A percentile compares a stretch with the other conserved stretches of the same genome.
phyloP scores from a whole-genome alignment of 2,113 vertebrate species.

The Beaufortia kweichowensis region DNA sequence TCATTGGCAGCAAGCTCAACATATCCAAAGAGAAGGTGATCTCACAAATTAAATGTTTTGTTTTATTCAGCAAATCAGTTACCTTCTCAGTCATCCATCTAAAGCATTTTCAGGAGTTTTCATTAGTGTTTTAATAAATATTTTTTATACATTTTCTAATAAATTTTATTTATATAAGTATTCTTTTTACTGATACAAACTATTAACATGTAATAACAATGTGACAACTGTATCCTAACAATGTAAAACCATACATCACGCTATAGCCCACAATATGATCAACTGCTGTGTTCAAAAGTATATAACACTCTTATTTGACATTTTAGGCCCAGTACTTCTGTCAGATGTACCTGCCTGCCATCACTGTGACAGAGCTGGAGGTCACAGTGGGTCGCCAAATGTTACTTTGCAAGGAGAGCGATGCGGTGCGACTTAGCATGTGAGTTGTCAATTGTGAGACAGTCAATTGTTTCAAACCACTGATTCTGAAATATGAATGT shows the following conservation, averaged over 20 bases:
- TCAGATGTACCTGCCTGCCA: slow-evolving; percentile 88
- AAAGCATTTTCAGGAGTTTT: too few species aligned
- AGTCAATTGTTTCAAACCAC: neutral
- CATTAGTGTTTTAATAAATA: neutral
- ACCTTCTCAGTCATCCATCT: too few species aligned
- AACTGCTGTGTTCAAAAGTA: neutral
- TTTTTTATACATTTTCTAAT: too few species aligned
- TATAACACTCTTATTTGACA: neutral
- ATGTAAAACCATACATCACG: neutral
- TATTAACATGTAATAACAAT: neutral
- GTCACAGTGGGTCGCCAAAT: slow-evolving; percentile 82
- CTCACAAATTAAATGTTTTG: neutral
- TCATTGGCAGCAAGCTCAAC: slow-evolving; percentile 93
- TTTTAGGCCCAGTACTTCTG: slow-evolving; percentile 87
- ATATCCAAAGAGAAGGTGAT: slow-evolving; percentile 90
- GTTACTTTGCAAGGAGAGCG: slow-evolving; percentile 78
- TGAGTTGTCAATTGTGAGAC: slow-evolving; percentile 70
- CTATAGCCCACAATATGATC: neutral
- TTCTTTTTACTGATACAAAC: neutral
- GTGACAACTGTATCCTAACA: too few species aligned
- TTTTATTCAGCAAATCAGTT: neutral
- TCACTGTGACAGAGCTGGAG: slow-evolving; percentile 81
- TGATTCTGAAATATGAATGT: neutral
- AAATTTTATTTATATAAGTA: neutral
- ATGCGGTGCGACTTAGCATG: slow-evolving; percentile 76